Evolutionary conservation across 2,797 vertebrate genomes (phyloP).

Genomic region (Paramormyrops hopkinsi): DNA sequence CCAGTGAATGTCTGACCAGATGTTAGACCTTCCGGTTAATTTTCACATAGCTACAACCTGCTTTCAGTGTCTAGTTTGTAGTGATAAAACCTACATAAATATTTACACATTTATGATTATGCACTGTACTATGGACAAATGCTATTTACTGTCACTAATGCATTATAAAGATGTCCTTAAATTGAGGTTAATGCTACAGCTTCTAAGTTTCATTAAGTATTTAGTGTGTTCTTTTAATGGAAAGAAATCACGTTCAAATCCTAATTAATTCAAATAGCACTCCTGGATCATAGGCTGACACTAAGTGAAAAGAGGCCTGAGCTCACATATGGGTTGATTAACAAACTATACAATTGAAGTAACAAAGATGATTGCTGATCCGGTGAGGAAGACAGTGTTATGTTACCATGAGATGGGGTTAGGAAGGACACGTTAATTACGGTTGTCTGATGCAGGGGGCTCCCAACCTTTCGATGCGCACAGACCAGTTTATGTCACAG

Average conservation of each 20-base stretch:
- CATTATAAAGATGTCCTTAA: background rate
- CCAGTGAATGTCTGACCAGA: background rate
- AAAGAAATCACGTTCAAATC: background rate
- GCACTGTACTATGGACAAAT: background rate
- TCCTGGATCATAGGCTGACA: background rate
- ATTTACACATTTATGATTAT: background rate
- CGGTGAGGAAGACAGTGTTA: background rate
- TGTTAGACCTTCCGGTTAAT: background rate
- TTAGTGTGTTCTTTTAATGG: background rate
- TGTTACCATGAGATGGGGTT: background rate
- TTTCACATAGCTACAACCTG: background rate
- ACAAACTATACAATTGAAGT: background rate
- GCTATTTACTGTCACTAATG: background rate
- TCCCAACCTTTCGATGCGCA: background rate
- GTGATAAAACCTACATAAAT: background rate
- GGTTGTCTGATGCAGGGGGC: background rate
- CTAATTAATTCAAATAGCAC: background rate
- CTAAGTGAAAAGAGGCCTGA: background rate
- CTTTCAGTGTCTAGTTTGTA: background rate
- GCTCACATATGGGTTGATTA: background rate
- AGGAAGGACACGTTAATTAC: background rate
- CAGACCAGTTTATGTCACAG: background rate
- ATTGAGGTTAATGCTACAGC: background rate
- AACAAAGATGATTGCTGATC: background rate
- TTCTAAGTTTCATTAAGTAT: background rate